Base-by-base conservation (phyloP, 2,888 invertebrate species). In the Epinotia brunnichana region DNA sequence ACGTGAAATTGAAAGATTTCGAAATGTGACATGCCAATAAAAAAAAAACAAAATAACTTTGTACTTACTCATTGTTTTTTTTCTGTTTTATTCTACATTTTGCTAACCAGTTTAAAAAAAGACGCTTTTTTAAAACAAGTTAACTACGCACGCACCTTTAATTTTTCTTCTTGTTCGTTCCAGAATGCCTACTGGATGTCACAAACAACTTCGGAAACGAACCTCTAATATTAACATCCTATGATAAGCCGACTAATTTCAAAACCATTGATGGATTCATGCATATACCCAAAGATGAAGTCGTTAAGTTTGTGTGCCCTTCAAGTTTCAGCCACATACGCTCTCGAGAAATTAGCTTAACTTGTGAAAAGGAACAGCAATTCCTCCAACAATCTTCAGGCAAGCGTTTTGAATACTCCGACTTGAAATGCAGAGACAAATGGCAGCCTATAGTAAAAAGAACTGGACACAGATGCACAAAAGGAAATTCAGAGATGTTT, bases 151-250 rank as follows among this genome's bases (percentile, higher is more conserved):
- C 5, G 29, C 29, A 29, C 44, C 13, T 4, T 15, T 35, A 1
- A 15, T 19, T 19, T 5, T n/a, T 48, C 0, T 51, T 51, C 1
- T 17, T 54, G 66, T 19, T 11, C 39, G 51, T 64, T 76, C 72
- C 82, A 90, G 90, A 83, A 70, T 90, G 90, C 73, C 60, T 78
- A 13, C 63, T 90, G 15, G 79, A 86, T 60, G 75, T 81, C 3
- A 64, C 77, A 39, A 70, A 75, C 13, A 79, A 83, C 44, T 66
- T 75, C 15, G 67, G 54, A 10, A 77, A 79, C 7, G 82, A 82
- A 39, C 87, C 87, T 0, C 39, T 88, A 10, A 78, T 87, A 67
- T 9, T 79, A 7, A 73, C 75, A 3, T 44, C 61, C 0, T 44
- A 60, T 21, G 35, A 76, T 0, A 62, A 66, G 11, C 78, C 82